Base-by-base conservation (phyloP, 2,888 invertebrate species). In the Diachrysia chrysitis region DNA sequence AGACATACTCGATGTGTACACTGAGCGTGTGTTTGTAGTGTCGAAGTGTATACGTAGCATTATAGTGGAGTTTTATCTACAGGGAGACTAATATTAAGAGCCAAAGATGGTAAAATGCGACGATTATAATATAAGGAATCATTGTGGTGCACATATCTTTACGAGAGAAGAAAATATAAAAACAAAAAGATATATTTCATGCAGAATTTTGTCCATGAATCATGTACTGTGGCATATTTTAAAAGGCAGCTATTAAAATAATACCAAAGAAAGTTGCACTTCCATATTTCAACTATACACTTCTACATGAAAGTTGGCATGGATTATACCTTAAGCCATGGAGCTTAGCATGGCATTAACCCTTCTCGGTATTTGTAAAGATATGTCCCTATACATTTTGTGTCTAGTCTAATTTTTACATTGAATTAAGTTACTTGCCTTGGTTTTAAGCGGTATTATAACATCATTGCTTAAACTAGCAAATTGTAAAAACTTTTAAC, bases 11-110 rank as follows among this genome's bases (percentile, higher is more conserved):
- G 2, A n/a, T n/a, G n/a, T n/a, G n/a, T n/a, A n/a, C n/a, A n/a
- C n/a, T n/a, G n/a, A n/a, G n/a, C n/a, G n/a, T n/a, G n/a, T 19
- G 10, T 10, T 9, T 7, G 10, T 6, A 6, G 19, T 19, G 16
- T 37, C 37, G 14, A 3, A 16, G 3, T 37, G 19, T 48, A 48
- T 10, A 48, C 19, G 19, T 9, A 19, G 17, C 9, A 19, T 23
- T 23, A 48, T 21, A 32, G n/a, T 51, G 60, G 54, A 61, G 60
- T 71, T 78, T 59, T 82, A 67, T 83, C 67, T 82, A 87, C 87
- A 87, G 87, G 87, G 87, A 87, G 76, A 69, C 58, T 81, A 84
- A 72, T 29, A 58, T 48, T 82, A 83, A 82, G 79, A 78, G 78
- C 82, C 81, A 87, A 85, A 85, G 79, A 83, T 60, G 60, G 63